These are phyloP conservation scores for Diplosoma virens DNA, from an alignment of 23 tunicate genomes.

Conservation along the genomic window DNA sequence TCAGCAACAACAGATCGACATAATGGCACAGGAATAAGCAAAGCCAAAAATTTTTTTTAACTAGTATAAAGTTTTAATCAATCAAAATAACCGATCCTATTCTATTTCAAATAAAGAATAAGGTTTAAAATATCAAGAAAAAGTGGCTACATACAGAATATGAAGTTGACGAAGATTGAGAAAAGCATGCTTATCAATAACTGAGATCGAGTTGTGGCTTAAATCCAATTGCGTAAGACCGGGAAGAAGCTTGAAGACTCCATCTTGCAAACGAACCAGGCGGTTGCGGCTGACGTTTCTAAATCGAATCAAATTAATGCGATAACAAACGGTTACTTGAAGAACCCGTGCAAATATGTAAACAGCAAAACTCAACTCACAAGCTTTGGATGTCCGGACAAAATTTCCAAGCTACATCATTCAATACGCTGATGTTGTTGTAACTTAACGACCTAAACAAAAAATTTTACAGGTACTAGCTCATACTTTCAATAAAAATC, in stretches of 20 bases:
- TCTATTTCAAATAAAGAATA: neutral
- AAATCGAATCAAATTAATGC: neutral
- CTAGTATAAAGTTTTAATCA: no score
- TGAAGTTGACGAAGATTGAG: constrained; percentile 21
- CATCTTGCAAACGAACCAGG: constrained; percentile 10
- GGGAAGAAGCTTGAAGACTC: constrained; percentile 23
- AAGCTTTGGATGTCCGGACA: constrained; percentile 37
- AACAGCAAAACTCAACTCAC: no score
- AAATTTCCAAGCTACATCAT: constrained; percentile 52
- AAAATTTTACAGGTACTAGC: neutral
- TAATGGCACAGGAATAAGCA: no score
- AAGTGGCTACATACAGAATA: constrained; percentile 39
- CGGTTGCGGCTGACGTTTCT: constrained; percentile 70
- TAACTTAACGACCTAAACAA: constrained; percentile 50
- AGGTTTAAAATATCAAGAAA: neutral
- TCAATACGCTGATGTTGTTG: constrained; percentile 52
- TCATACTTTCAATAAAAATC: no score
- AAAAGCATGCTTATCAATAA: constrained; percentile 55
- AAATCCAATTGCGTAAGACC: constrained; percentile 38
- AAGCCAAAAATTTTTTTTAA: no score
- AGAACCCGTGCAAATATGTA: no score
- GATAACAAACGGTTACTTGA: neutral
- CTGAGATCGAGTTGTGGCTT: constrained; percentile 43
- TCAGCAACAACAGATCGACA: no score
- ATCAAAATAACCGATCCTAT: neutral